Base-by-base conservation (phyloP, 2,113 vertebrate species). In the Lates calcarifer region DNA sequence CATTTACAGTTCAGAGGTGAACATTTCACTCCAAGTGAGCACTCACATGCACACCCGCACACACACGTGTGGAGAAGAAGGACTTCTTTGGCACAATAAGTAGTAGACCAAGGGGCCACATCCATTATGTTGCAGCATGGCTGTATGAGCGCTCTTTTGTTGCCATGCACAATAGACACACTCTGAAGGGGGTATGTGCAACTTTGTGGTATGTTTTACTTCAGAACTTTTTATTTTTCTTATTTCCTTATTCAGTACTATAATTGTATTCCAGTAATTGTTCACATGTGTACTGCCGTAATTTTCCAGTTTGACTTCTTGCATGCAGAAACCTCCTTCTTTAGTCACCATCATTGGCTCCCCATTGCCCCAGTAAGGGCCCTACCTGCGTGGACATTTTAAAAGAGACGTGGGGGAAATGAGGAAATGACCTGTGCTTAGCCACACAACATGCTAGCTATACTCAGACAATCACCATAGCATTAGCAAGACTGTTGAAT, bases 381-480 rank as follows among this genome's bases (percentile, higher is more conserved):
- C 81, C 74, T 89, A 83, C 86, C 82, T 74, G 85, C 74, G 65
- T 91, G 79, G 62, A 74, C 77, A 26, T 85, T 79, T 92, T 85
- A 88, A 90, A 90, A 83, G 90, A 89, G 86, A 78, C 86, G 67
- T 80, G 81, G 81, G 75, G 74, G 85, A 90, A 90, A 90, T 11
- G 82, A 92, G 89, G 89, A 93, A 92, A 94, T 89, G 87, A 90
- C 90, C 87, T 77, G 9, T 88, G 86, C 74, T 91, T 88, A 87
- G 86, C 85, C 86, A 88, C 86, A 79, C 90, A 82, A 86, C 90
- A 85, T 74, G 87, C 86, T 91, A 87, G 90, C 89, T 89, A 86
- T 83, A 84, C 83, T 77, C 88, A 84, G 63, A 91, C 89, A 93
- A 90, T 91, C 91, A 87, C 82, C 80, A 87, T 88, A 87, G 87